Evolutionary conservation across 2,113 vertebrate genomes (phyloP), one percentile per base, ranked within the genome.

Genomic region (Sinocyclocheilus grahami): DNA sequence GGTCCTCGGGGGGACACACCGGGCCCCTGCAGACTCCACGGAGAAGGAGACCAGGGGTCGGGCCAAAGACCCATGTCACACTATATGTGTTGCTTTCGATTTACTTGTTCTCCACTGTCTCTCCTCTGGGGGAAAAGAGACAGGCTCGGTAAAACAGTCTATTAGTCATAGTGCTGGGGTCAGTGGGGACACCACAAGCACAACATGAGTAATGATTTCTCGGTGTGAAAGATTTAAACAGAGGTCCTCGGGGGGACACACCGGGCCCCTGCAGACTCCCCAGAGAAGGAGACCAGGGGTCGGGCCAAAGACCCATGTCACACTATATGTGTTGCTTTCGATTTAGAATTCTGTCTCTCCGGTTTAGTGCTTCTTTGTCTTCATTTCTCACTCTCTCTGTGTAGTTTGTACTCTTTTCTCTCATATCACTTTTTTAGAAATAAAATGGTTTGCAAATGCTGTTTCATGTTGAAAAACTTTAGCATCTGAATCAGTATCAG

Each of bases 181-280:
- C 76, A 62, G 14, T 65, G 55, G 76, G 82, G 76, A 79, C 53
- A 39, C 65, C 67, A 8, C 51, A 33, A 78, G 75, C 48, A 48
- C 81, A 69, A 58, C 80, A 83, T 87, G 86, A 75, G 55, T 80
- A 84, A 87, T 79, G 76, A 80, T 74, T 79, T 63, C 24, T 87
- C 39, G 74, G 82, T 75, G 76, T 85, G 48, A 80, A 78, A 48
- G 72, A 67, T 62, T 77, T 63, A 86, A 83, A 77, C 58, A 33
- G 11, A 22, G 8, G 37, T 67, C 48, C 30, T 55, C 22, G 1
- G 5, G 82, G 33, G 78, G 20, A n/a, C 33, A 62, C 53, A 39
- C 78, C 16, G 46, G 46, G 24, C 75, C 33, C 72, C 27, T 33
- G 81, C 4, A 22, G 24, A 83, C 46, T 10, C 9, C n/a, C 18